These are phyloP conservation scores for Idaea straminata DNA, from an alignment of 2,888 invertebrate species.

Conservation along the genomic window DNA sequence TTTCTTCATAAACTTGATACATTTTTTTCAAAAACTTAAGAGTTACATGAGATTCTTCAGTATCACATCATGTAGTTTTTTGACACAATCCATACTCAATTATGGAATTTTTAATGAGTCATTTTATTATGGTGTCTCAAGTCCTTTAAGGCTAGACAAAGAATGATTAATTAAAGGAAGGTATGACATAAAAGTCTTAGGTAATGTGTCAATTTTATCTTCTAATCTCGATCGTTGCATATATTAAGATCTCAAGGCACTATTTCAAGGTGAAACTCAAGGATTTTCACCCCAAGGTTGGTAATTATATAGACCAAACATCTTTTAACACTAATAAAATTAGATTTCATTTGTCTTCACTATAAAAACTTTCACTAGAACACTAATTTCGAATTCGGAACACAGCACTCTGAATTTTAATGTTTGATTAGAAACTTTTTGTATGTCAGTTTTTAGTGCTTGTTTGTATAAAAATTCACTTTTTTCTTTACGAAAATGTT, in stretches of 20 bases:
- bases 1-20: too few species aligned
- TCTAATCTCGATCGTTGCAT: background rate
- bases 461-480: background rate
- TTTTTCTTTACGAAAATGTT: background rate
- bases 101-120: background rate
- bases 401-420: background rate
- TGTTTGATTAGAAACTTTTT: background rate
- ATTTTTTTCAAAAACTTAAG: too few species aligned
- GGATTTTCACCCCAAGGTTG: too few species aligned
- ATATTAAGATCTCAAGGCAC: background rate
- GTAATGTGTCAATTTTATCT: background rate
- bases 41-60: too few species aligned
- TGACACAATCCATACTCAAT: too few species aligned
- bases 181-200: background rate
- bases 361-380: background rate
- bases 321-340: background rate
- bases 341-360: background rate
- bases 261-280: background rate
- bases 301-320: too few species aligned
- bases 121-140: background rate
- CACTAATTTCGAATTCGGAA: background rate
- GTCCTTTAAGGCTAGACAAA: background rate
- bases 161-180: background rate
- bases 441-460: background rate
- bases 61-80: too few species aligned